A percentile compares a stretch with the other conserved stretches of the same genome.
These are phyloP conservation scores for Nephila pilipes DNA, from an alignment of 1,140 invertebrate genomes.

Conservation along the genomic window DNA sequence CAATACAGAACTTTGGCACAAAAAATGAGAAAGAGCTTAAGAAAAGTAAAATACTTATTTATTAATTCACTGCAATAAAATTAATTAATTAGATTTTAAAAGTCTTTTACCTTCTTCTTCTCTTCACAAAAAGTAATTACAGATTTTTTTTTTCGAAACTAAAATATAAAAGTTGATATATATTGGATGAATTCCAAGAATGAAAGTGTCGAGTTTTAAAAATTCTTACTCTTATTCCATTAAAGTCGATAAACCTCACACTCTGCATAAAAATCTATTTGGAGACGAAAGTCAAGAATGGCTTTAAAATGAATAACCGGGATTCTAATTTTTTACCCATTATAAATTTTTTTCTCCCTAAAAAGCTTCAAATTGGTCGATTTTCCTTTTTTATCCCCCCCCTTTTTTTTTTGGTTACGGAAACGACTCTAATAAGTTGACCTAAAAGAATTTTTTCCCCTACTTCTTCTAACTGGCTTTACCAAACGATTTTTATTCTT, in stretches of 20 bases:
- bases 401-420: background rate
- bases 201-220: background rate
- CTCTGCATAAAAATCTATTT: background rate
- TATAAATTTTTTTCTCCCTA: background rate
- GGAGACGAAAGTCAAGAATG: background rate
- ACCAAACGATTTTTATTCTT: conserved; percentile 56
- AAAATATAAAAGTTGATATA: background rate
- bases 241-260: background rate
- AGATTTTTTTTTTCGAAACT: background rate
- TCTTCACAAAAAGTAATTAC: no score
- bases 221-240: background rate
- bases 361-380: conserved; percentile 15
- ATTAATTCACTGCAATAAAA: no score
- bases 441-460: conserved; percentile 34
- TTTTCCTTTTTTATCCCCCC: background rate
- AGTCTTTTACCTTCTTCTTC: no score
- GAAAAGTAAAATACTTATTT: no score
- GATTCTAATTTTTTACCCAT: background rate
- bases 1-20: no score
- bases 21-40: no score
- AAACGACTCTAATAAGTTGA: conserved; percentile 33
- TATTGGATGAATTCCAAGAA: background rate
- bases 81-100: no score
- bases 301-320: background rate
- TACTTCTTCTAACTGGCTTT: background rate